These are phyloP conservation scores for Dissostichus mawsoni DNA, from an alignment of 2,113 vertebrate genomes.

Conservation along the genomic window DNA sequence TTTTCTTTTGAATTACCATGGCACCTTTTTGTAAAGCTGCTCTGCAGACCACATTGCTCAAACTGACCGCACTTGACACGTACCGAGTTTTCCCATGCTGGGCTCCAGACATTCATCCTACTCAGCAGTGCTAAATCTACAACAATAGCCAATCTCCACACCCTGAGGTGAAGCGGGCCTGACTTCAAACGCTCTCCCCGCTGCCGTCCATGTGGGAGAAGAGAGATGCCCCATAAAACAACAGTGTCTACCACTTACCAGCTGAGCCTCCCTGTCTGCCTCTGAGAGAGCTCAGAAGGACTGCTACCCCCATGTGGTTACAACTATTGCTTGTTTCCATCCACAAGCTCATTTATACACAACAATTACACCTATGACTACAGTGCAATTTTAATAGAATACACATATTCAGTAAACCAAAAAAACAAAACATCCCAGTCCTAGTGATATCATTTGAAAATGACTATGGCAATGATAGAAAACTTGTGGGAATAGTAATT, in stretches of 20 bases:
- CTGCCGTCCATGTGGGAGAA: conserved; percentile 71
- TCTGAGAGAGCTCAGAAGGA: conserved; percentile 65
- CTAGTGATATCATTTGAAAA: conserved; percentile 12
- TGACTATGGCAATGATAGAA: conserved; percentile 17
- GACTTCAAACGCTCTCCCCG: conserved; percentile 76
- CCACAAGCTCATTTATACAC: conserved; percentile 53
- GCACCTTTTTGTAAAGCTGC: conserved; percentile 27
- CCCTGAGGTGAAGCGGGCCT: conserved; percentile 75
- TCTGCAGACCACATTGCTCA: conserved; percentile 59
- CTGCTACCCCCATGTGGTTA: conserved; percentile 77
- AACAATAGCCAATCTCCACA: conserved; percentile 76
- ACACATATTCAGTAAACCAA: conserved; percentile 12
- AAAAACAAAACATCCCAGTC: background rate
- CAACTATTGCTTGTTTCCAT: conserved; percentile 53
- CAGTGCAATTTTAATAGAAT: conserved; percentile 13
- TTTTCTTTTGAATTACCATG: conserved; percentile 31
- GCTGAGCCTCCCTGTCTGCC: conserved; percentile 67
- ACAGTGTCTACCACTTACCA: conserved; percentile 59
- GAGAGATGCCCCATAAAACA: conserved; percentile 74
- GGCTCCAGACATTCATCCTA: conserved; percentile 70
- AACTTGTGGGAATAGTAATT: conserved; percentile 39
- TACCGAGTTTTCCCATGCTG: conserved; percentile 63
- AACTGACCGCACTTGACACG: conserved; percentile 69
- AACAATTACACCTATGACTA: conserved; percentile 26
- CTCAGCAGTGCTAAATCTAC: conserved; percentile 70